These are phyloP conservation scores for Tigriopus japonicus DNA, from an alignment of 1,140 invertebrate species.

Conservation along the genomic window DNA sequence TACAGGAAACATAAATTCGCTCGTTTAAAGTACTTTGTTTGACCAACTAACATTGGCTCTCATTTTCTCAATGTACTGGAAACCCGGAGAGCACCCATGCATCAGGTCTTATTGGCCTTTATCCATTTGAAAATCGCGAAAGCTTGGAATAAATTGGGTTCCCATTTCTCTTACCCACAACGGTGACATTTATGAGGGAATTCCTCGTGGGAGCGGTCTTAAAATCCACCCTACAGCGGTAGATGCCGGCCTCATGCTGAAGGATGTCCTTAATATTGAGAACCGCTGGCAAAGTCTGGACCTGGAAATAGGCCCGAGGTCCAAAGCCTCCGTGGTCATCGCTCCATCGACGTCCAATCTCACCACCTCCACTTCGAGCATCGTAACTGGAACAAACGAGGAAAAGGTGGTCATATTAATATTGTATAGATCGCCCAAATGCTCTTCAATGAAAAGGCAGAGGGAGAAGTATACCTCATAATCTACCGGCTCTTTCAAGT, in stretches of 20 bases:
- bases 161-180: slow-evolving; percentile 1
- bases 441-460: neutral
- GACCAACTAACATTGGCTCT: no score
- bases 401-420: neutral
- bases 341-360: slow-evolving; percentile 1
- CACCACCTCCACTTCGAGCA: neutral
- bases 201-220: slow-evolving; percentile 14
- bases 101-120: no score
- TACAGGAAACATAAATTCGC: no score
- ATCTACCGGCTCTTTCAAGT: no score
- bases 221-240: slow-evolving; percentile 13
- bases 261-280: neutral
- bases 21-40: no score
- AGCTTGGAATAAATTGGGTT: no score
- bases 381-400: slow-evolving; percentile 2
- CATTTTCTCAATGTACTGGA: no score
- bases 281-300: neutral
- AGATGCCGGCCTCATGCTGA: neutral
- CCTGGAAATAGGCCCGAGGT: slow-evolving; percentile 6
- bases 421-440: neutral
- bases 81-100: no score
- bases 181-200: slow-evolving; percentile 12
- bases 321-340: slow-evolving; percentile 5
- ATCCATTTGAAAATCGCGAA: no score
- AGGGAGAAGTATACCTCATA: no score